Percentiles rank a stretch among this genome's conserved stretches.
Evolutionary conservation across 2,797 vertebrate species (phyloP).

Genomic region (Mus minutoides): DNA sequence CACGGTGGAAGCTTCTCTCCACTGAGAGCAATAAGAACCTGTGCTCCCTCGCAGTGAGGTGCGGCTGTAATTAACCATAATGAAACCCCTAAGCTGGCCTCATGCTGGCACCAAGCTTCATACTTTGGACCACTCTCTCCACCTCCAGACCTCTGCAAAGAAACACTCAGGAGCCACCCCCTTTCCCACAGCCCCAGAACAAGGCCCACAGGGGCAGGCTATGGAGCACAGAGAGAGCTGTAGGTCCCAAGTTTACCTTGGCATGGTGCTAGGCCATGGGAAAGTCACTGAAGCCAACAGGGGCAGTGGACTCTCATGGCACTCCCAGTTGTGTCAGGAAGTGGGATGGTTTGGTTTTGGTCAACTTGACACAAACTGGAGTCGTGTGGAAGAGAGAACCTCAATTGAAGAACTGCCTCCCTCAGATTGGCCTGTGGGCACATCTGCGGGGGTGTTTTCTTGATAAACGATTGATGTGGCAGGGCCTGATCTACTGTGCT

Average conservation of each 20-base stretch:
- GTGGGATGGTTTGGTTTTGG: neutral
- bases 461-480: neutral
- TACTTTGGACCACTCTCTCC: neutral
- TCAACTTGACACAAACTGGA: neutral
- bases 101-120: neutral
- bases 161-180: neutral
- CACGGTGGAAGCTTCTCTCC: slow-evolving; percentile 78
- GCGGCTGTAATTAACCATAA: slow-evolving; percentile 89
- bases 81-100: slow-evolving; percentile 81
- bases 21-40: slow-evolving; percentile 80
- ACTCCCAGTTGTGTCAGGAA: neutral
- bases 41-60: slow-evolving; percentile 64
- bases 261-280: neutral
- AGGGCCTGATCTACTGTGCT: neutral
- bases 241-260: neutral
- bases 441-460: neutral
- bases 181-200: neutral
- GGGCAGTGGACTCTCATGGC: neutral
- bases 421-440: neutral
- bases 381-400: neutral
- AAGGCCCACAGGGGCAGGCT: accelerated
- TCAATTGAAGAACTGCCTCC: neutral
- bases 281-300: neutral
- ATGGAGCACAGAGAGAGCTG: neutral
- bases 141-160: neutral